These are phyloP conservation scores for Orthosia gracilis DNA, from an alignment of 2,888 invertebrate species.

Conservation along the genomic window DNA sequence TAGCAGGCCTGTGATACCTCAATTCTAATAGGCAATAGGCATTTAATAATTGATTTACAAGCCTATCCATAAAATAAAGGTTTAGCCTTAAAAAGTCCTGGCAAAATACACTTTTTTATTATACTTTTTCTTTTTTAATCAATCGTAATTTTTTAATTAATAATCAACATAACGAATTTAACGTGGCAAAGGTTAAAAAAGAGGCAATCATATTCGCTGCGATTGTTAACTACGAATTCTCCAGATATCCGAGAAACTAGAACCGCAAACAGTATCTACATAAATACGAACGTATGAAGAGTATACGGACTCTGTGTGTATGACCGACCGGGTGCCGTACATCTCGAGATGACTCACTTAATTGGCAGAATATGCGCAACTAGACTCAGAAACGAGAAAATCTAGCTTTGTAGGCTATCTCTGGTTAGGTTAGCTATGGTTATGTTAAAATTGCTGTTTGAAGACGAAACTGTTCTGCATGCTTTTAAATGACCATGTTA, in stretches of 20 bases:
- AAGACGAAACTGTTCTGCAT: neutral
- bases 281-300: neutral
- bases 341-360: slow-evolving; percentile 16
- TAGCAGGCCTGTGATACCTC: no score
- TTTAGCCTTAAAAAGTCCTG: no score
- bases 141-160: no score
- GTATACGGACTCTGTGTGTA: slow-evolving; percentile 6
- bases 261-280: neutral
- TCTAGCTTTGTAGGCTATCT: neutral
- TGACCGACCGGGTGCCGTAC: neutral
- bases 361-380: slow-evolving; percentile 42
- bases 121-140: no score
- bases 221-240: neutral
- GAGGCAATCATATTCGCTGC: neutral
- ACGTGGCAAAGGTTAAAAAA: neutral
- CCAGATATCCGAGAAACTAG: neutral
- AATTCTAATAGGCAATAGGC: no score
- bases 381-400: neutral
- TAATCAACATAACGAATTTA: neutral
- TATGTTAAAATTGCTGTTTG: neutral
- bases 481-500: neutral
- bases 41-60: no score
- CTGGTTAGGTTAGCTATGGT: no score
- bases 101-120: no score
- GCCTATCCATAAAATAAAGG: no score